phyloP scores from a whole-genome alignment of 2,113 vertebrate species.

The Phalacrocorax brasilianus region DNA sequence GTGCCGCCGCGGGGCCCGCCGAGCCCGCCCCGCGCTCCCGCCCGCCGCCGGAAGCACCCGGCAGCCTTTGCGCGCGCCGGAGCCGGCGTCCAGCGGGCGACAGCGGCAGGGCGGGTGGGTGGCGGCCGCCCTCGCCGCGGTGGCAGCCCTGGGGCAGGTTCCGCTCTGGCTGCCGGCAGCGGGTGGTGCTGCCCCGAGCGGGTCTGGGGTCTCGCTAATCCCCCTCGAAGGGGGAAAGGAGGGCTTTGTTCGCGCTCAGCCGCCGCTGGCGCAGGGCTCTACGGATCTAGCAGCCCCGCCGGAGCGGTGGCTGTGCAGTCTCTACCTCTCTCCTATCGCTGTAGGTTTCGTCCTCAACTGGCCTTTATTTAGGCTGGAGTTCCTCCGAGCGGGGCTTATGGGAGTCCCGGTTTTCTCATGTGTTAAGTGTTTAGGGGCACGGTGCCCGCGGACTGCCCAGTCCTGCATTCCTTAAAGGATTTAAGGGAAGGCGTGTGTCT shows the following conservation, averaged over 20 bases:
- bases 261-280: too few species aligned
- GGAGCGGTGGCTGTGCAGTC: too few species aligned
- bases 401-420: neutral
- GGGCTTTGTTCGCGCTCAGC: accelerated
- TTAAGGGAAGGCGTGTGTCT: accelerated
- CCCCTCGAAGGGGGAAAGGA: too few species aligned
- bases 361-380: neutral
- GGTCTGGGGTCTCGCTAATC: neutral
- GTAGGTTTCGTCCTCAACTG: neutral
- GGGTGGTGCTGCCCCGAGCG: neutral
- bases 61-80: neutral
- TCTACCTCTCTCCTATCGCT: neutral
- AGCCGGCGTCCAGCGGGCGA: too few species aligned
- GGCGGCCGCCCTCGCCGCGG: neutral
- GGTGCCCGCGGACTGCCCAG: neutral
- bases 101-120: too few species aligned
- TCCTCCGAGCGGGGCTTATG: neutral
- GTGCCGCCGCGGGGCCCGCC: too few species aligned
- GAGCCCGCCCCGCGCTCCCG: too few species aligned
- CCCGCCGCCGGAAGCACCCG: neutral
- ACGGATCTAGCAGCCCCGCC: accelerated
- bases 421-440: neutral
- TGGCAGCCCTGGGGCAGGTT: too few species aligned
- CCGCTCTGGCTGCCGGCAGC: too few species aligned
- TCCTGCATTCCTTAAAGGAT: too few species aligned